A percentile compares a stretch with the other conserved stretches of the same genome.
phyloP scores from a whole-genome alignment of 2,888 invertebrate species.

The Dorcus hopei region DNA sequence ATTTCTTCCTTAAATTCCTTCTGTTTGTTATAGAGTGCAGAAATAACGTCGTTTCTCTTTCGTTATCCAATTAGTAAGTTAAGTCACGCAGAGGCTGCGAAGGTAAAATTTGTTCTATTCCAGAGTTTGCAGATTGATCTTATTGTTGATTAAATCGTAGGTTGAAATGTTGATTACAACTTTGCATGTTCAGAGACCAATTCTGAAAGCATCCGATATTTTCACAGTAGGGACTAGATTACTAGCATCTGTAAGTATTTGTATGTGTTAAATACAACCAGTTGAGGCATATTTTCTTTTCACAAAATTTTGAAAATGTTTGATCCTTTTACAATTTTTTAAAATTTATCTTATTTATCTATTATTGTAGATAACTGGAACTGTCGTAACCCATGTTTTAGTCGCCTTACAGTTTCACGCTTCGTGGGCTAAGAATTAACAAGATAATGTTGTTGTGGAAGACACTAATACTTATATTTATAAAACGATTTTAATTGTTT shows the following conservation, averaged over 20 bases:
- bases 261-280: no score
- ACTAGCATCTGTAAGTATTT: slow-evolving; percentile 36
- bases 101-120: slow-evolving; percentile 22
- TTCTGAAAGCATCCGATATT: slow-evolving; percentile 37
- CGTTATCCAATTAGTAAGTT: slow-evolving; percentile 37
- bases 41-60: slow-evolving; percentile 34
- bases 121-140: background rate
- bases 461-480: no score
- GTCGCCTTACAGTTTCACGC: slow-evolving; percentile 43
- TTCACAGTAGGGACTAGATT: slow-evolving; percentile 36
- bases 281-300: no score
- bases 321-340: no score
- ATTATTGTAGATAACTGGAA: slow-evolving; percentile 44
- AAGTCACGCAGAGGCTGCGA: slow-evolving; percentile 31
- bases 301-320: no score
- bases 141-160: slow-evolving; percentile 19
- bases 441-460: background rate
- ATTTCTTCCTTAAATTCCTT: no score
- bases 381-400: slow-evolving; percentile 46
- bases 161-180: slow-evolving; percentile 36
- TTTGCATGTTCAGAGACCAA: slow-evolving; percentile 34
- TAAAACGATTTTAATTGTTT: no score
- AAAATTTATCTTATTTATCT: no score
- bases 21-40: slow-evolving; percentile 33
- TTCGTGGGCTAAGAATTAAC: no score